Evolutionary conservation across 2,888 invertebrate genomes (phyloP).

Genomic region (Stegana nigrithorax): DNA sequence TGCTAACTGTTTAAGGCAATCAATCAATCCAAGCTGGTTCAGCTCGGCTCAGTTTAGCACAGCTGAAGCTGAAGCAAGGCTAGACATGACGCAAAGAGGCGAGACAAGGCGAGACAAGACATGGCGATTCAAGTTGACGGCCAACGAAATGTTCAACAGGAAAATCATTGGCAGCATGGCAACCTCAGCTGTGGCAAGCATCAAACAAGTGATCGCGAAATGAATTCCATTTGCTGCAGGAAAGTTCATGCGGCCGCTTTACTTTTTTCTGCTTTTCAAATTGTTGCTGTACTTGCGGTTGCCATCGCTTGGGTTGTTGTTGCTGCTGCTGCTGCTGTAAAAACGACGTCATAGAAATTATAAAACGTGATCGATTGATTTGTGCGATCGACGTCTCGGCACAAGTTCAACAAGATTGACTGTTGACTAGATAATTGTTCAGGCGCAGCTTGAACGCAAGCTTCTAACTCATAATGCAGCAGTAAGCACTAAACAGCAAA

Average conservation of each 20-base stretch:
- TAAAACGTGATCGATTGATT: constrained; percentile 67
- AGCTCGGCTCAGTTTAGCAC: background rate
- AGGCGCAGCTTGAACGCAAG: too few species aligned
- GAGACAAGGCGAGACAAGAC: constrained; percentile 7
- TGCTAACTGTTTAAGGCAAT: constrained; percentile 66
- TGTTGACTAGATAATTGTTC: constrained; percentile 67
- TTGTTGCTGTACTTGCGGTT: constrained; percentile 19
- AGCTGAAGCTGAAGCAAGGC: background rate
- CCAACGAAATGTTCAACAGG: constrained; percentile 6
- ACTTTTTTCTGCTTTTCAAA: constrained; percentile 30
- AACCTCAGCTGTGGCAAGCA: constrained; percentile 16
- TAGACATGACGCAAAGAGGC: constrained; percentile 28
- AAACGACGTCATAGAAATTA: constrained; percentile 36
- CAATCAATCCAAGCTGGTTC: constrained; percentile 56
- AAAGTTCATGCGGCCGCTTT: constrained; percentile 55
- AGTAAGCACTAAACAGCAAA: constrained; percentile 47
- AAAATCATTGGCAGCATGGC: constrained; percentile 39
- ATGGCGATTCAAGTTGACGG: constrained; percentile 37
- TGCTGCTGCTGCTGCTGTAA: constrained; percentile 25
- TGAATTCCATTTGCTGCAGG: constrained; percentile 27
- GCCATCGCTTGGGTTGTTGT: constrained; percentile 8
- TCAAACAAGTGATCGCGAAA: constrained; percentile 22
- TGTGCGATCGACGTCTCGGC: constrained; percentile 51
- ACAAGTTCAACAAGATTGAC: constrained; percentile 65
- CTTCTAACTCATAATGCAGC: constrained; percentile 37